A percentile compares a stretch with the other conserved stretches of the same genome.
These are phyloP conservation scores for Adelges cooleyi DNA, from an alignment of 1,140 invertebrate genomes.

Conservation along the genomic window DNA sequence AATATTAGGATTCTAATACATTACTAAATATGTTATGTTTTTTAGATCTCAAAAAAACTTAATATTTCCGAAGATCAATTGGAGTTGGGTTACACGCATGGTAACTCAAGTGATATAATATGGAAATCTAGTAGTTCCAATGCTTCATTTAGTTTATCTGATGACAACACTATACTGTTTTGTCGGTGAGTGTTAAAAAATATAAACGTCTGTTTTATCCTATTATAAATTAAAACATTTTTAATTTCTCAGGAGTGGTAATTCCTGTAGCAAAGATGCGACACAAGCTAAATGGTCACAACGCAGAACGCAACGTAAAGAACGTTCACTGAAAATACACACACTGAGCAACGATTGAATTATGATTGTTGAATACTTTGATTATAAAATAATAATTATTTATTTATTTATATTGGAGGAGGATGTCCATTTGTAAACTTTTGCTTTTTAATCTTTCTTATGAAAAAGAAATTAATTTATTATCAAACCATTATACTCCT, in stretches of 20 bases:
- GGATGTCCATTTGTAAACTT: neutral
- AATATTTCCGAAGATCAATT: constrained; percentile 17
- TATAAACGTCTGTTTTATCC: neutral
- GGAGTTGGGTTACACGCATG: constrained; percentile 16
- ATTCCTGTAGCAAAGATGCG: neutral
- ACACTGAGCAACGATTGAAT: neutral
- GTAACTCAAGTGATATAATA: neutral
- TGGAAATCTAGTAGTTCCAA: constrained; percentile 8
- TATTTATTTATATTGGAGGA: neutral
- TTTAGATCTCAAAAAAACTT: constrained; percentile 22
- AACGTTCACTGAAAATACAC: constrained; percentile 9
- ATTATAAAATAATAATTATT: neutral
- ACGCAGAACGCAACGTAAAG: neutral
- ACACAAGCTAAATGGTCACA: neutral
- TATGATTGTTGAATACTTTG: neutral
- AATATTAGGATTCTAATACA: neutral
- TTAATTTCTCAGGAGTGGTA: neutral
- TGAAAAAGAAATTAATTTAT: neutral
- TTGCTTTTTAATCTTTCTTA: neutral
- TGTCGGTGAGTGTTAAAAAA: neutral
- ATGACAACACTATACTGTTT: constrained; percentile 13
- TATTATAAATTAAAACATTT: no score
- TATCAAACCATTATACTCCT: neutral
- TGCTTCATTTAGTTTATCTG: constrained; percentile 16
- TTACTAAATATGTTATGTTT: neutral